Conservation (phyloP, 2,797 vertebrate genomes). For the Alca torda region DNA sequence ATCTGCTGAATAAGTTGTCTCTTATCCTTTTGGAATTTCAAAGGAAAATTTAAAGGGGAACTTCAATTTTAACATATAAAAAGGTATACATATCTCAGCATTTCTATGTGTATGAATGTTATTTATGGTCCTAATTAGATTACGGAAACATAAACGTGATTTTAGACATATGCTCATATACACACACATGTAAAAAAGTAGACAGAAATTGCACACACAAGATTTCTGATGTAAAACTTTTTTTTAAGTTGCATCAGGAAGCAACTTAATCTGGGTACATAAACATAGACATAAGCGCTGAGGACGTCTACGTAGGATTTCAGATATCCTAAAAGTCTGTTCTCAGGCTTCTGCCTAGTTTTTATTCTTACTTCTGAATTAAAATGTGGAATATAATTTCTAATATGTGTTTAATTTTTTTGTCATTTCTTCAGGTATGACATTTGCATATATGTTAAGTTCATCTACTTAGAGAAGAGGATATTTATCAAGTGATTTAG, state of each 20-base stretch:
- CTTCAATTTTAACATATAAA: background rate
- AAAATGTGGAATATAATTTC: background rate
- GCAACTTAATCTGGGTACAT: background rate
- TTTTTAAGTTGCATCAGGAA: background rate
- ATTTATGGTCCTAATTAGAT: background rate
- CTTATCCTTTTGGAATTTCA: background rate
- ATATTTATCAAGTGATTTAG: background rate
- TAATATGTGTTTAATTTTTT: background rate
- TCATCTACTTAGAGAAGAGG: background rate
- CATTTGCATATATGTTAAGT: background rate
- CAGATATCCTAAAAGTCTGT: background rate
- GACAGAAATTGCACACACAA: background rate
- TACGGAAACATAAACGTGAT: background rate
- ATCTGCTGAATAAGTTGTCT: background rate
- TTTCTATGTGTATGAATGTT: background rate
- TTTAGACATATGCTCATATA: background rate
- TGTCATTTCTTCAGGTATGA: background rate
- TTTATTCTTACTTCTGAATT: background rate
- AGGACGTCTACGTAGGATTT: background rate
- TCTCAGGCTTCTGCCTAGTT: background rate
- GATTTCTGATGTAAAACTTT: background rate
- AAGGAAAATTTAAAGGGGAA: background rate
- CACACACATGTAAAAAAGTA: background rate
- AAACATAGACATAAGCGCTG: background rate
- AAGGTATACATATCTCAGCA: fast-evolving